A percentile compares a stretch with the other conserved stretches of the same genome.
These are phyloP conservation scores for Eilema depressum DNA, from an alignment of 2,888 invertebrate species.

Conservation along the genomic window DNA sequence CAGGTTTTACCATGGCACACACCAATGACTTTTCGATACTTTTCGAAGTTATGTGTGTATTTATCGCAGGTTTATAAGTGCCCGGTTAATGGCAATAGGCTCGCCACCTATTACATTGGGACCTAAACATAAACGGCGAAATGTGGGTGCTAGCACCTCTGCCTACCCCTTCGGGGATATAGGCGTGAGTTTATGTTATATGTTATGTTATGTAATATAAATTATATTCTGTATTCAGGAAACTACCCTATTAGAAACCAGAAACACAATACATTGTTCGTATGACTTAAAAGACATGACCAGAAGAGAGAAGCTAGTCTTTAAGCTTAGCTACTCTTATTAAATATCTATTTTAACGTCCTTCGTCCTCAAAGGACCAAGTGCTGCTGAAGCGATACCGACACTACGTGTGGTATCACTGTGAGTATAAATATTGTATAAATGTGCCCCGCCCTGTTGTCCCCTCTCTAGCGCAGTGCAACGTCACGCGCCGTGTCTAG, in stretches of 20 bases:
- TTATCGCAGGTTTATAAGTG: no score
- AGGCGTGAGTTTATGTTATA: no score
- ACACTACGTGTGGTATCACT: slow-evolving; percentile 15
- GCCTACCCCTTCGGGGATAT: no score
- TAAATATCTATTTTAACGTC: background rate
- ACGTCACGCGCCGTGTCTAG: slow-evolving; percentile 24
- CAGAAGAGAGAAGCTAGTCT: slow-evolving; percentile 23
- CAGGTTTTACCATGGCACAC: no score
- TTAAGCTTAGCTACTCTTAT: slow-evolving; percentile 38
- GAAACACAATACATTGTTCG: background rate
- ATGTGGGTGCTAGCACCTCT: no score
- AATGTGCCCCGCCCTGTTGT: slow-evolving; percentile 21
- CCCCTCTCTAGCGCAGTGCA: slow-evolving; percentile 27
- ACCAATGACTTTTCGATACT: no score
- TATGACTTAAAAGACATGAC: slow-evolving; percentile 17
- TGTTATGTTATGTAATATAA: no score
- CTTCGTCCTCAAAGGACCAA: slow-evolving; percentile 3
- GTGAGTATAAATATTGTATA: background rate
- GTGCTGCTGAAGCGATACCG: background rate
- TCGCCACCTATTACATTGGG: no score
- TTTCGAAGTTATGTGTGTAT: no score
- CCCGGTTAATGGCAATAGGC: no score
- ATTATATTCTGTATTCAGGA: background rate
- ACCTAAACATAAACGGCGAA: no score
- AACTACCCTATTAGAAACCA: background rate